Conservation (phyloP, 2,113 vertebrate genomes). For the Sebastes fasciatus region DNA sequence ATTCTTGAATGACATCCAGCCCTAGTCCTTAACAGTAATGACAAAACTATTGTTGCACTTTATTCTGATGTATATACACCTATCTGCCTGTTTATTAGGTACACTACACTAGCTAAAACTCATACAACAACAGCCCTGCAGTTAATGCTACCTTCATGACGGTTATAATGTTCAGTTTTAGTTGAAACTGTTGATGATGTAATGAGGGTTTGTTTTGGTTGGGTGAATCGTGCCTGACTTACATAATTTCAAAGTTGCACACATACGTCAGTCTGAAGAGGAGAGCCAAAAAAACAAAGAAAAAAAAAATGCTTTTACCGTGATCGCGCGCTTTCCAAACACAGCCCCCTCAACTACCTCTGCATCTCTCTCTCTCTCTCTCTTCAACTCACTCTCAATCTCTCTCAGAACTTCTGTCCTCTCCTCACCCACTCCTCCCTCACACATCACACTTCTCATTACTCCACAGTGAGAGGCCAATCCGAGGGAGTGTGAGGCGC, state of each 20-base stretch:
- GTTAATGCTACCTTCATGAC: neutral
- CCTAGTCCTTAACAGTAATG: neutral
- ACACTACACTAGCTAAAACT: neutral
- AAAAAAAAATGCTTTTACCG: conserved; percentile 34
- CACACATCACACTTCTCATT: conserved; percentile 73
- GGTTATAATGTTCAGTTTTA: neutral
- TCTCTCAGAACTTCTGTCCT: conserved; percentile 69
- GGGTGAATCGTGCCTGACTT: conserved; percentile 65
- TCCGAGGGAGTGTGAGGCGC: conserved; percentile 51
- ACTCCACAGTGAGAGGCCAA: conserved; percentile 65
- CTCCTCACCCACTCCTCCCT: conserved; percentile 75
- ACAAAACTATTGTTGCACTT: neutral
- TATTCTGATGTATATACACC: neutral
- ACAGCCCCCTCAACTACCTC: conserved; percentile 70
- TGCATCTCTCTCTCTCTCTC: conserved; percentile 52
- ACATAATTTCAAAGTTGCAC: conserved; percentile 60
- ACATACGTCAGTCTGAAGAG: conserved; percentile 51
- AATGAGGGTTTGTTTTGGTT: conserved; percentile 65
- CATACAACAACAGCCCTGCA: neutral
- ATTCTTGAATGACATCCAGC: neutral
- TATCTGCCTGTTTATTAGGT: neutral
- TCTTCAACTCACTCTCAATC: conserved; percentile 54
- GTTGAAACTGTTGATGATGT: neutral
- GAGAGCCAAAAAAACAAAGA: conserved; percentile 27
- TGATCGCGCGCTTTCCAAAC: conserved; percentile 53